phyloP scores from a whole-genome alignment of 2,888 invertebrate genomes.

The Xestia c-nigrum region DNA sequence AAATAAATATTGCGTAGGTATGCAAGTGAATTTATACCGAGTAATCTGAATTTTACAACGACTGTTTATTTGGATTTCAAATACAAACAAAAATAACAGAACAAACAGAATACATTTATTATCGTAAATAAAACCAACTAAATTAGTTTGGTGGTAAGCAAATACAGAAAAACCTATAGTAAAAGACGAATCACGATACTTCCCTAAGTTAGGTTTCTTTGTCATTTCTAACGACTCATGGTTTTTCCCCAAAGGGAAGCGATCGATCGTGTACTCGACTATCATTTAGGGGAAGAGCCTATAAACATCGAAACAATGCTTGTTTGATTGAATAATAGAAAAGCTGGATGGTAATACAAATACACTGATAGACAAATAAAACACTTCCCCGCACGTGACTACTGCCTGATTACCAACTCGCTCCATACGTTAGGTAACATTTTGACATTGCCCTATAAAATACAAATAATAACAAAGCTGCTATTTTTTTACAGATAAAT shows the following conservation, averaged over 20 bases:
- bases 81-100: not conserved
- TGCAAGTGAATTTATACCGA: constrained; percentile 8
- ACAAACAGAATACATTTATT: constrained; percentile 8
- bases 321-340: constrained; percentile 83
- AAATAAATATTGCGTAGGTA: constrained; percentile 9
- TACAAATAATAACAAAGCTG: constrained; percentile 29
- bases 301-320: constrained; percentile 81
- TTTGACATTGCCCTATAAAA: constrained; percentile 27
- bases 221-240: constrained; percentile 75
- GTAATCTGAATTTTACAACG: not conserved
- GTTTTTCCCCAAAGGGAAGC: constrained; percentile 80
- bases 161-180: not conserved
- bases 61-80: not conserved
- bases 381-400: constrained; percentile 71
- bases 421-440: constrained; percentile 29
- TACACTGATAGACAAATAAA: constrained; percentile 62
- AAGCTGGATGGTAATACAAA: constrained; percentile 69
- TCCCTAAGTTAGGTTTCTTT: constrained; percentile 38
- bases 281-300: constrained; percentile 81
- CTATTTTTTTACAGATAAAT: constrained; percentile 27
- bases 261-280: constrained; percentile 79
- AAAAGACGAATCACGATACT: constrained; percentile 9
- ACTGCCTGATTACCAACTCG: constrained; percentile 60
- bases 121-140: not conserved
- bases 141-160: not conserved